Evolutionary conservation across 2,113 vertebrate genomes (phyloP), one percentile per base, ranked within the genome.

Genomic region (Atractosteus spatula): DNA sequence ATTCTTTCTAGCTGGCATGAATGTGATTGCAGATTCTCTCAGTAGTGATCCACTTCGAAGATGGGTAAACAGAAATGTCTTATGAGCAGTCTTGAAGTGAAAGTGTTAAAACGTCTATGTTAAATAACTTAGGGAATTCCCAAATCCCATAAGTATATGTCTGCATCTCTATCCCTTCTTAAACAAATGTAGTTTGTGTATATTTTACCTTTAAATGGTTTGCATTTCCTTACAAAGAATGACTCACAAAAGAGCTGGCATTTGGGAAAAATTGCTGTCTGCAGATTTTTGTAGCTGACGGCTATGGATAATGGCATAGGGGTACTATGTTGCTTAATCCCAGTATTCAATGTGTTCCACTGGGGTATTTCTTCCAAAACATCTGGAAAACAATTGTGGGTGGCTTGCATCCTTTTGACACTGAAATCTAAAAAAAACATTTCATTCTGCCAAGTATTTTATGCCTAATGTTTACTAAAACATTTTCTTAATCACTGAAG

Each of bases 281-380:
- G 47, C n/a, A 64, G 77, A 84, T 80, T 64, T 72, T 45, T 70
- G 63, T 82, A 69, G 81, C 79, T 72, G 73, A 68, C 55, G 77
- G 85, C 63, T 63, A 57, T 74, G 79, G 72, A 78, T 62, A 77
- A 72, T 76, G 67, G 62, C 74, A 86, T 83, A 79, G 79, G 81
- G 81, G 81, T 74, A 59, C 47, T 5, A 81, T 71, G 75, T 70
- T 84, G 73, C 47, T 51, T 51, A 51, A 51, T 51, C 47, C 47
- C 74, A 72, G 71, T 67, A 72, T 84, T 76, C 74, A 72, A 8
- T 41, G 43, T 75, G 56, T 66, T 76, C 41, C 44, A 8, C 3
- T 8, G 17, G 56, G 51, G 54, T 57, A 42, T 56, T 63, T 41
- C 54, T 44, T 41, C 54, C 57, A 59, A 59, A 59, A 59, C 47